These are phyloP conservation scores for Diabrotica balteata DNA, from an alignment of 2,888 invertebrate genomes.

Conservation along the genomic window DNA sequence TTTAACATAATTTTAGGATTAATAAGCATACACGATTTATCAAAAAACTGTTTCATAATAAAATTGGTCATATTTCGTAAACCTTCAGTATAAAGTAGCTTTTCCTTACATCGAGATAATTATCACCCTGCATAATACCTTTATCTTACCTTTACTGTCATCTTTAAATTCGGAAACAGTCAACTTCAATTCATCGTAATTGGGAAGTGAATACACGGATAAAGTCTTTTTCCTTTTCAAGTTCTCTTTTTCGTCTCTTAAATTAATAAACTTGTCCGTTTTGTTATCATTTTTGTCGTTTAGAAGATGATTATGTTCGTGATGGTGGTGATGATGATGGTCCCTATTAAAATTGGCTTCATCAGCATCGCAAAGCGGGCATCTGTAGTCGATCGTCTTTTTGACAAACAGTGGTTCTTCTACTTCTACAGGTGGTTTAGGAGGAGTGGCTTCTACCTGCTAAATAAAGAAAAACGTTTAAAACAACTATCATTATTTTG, in stretches of 20 bases:
- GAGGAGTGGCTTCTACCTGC: conserved; percentile 10
- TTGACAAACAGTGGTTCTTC: conserved; percentile 57
- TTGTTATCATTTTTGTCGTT: conserved; percentile 32
- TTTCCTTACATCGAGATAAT: background rate
- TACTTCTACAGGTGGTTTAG: conserved; percentile 44
- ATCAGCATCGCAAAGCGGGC: conserved; percentile 55
- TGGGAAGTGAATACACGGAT: conserved; percentile 64
- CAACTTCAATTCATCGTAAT: conserved; percentile 62
- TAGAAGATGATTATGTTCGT: conserved; percentile 26
- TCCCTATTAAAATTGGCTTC: conserved; percentile 49
- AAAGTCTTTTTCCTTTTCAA: conserved; percentile 59
- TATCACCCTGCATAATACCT: background rate
- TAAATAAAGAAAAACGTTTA: background rate
- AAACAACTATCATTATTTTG: background rate
- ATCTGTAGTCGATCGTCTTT: conserved; percentile 56
- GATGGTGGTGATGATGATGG: conserved; percentile 47
- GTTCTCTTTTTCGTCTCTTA: conserved; percentile 42
- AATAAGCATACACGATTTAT: no score
- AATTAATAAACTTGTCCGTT: conserved; percentile 10
- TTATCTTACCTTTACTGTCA: conserved; percentile 38
- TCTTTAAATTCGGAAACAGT: conserved; percentile 52
- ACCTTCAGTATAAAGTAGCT: background rate
- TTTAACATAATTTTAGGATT: no score
- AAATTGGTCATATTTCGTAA: background rate
- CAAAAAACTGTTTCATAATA: no score